Evolutionary conservation across 2,113 vertebrate species (phyloP).

Genomic region (Martes martes): DNA sequence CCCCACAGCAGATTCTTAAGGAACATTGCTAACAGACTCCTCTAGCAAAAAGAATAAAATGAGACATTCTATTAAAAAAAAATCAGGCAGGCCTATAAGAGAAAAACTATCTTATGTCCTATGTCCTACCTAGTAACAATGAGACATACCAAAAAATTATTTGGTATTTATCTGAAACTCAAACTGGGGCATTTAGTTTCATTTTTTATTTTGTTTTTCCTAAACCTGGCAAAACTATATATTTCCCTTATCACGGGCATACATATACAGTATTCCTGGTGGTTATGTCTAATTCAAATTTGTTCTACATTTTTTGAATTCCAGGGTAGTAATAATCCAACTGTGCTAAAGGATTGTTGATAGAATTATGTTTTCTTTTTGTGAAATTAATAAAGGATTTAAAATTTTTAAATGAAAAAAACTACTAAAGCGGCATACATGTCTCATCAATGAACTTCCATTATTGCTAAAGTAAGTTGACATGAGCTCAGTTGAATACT

Average conservation of each 20-base stretch:
- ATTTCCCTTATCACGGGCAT: neutral
- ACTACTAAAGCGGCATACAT: neutral
- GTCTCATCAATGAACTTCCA: neutral
- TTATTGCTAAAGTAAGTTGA: neutral
- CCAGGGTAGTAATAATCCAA: neutral
- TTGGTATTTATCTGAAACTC: neutral
- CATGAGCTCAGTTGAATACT: conserved; percentile 55
- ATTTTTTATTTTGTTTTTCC: neutral
- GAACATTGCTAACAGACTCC: neutral
- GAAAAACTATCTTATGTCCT: neutral
- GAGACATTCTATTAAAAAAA: neutral
- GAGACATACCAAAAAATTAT: neutral
- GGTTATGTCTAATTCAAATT: neutral
- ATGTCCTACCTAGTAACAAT: neutral
- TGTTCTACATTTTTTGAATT: neutral
- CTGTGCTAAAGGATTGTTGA: neutral
- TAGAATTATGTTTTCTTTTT: neutral
- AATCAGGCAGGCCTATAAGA: neutral
- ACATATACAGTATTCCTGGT: neutral
- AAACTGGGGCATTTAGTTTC: neutral
- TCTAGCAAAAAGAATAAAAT: conserved; percentile 1
- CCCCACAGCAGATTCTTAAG: neutral
- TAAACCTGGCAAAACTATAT: neutral
- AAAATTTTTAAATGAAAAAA: neutral
- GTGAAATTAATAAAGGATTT: neutral